Evolutionary conservation across 2,113 vertebrate species (phyloP).

Genomic region (Cercopithecus mona): DNA sequence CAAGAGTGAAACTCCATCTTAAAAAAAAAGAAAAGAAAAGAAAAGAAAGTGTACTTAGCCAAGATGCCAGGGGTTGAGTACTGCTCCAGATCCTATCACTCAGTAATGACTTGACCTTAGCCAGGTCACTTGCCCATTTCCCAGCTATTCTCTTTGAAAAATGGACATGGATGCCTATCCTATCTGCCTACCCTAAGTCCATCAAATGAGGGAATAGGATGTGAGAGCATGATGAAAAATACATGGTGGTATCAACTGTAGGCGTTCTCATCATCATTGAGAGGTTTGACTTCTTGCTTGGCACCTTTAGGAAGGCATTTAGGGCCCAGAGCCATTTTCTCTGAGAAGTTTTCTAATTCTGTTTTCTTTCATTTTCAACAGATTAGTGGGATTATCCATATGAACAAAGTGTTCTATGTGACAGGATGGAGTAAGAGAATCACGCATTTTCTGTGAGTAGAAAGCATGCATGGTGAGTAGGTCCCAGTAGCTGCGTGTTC

Average conservation of each 20-base stretch:
- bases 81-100: background rate
- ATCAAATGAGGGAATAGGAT: background rate
- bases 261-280: background rate
- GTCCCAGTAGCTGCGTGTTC: background rate
- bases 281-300: background rate
- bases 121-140: background rate
- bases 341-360: background rate
- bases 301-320: background rate
- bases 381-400: slow-evolving; percentile 78
- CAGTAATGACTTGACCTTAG: background rate
- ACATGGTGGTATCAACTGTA: accelerated
- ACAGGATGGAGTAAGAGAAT: slow-evolving; percentile 80
- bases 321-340: background rate
- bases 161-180: background rate
- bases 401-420: slow-evolving; percentile 78
- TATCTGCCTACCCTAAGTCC: background rate
- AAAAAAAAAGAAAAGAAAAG: no score
- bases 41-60: no score
- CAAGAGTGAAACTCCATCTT: no score
- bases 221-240: background rate
- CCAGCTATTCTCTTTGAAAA: background rate
- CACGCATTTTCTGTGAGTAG: slow-evolving; percentile 78
- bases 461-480: background rate
- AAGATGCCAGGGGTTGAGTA: background rate
- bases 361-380: slow-evolving; percentile 37